Evolutionary conservation across 2,888 invertebrate genomes (phyloP).

Genomic region (Chirona hameri): DNA sequence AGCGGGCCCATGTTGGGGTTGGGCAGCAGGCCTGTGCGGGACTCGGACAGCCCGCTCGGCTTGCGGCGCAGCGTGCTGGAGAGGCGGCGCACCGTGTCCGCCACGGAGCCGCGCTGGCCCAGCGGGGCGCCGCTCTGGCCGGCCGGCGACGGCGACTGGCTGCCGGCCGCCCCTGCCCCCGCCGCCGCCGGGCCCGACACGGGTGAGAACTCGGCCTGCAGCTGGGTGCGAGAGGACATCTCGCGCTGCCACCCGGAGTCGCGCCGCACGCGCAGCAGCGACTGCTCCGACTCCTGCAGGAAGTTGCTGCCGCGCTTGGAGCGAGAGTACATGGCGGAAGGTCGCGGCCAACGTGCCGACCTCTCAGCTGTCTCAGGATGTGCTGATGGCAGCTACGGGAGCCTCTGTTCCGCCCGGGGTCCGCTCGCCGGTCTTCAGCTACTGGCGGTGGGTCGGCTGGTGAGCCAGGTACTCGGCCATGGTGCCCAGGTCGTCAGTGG

Average conservation of each 20-base stretch:
- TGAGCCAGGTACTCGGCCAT: too few relatives aligned
- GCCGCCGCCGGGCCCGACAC: neutral
- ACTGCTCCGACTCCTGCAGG: neutral
- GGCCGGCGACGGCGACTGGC: too few relatives aligned
- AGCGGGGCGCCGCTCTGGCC: neutral
- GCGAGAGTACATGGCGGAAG: neutral
- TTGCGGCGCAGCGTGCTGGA: neutral
- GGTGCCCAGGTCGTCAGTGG: too few relatives aligned
- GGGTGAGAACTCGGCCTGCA: neutral
- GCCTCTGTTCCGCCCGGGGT: too few relatives aligned
- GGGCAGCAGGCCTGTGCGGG: neutral
- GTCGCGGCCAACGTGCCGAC: too few relatives aligned
- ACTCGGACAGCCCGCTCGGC: neutral
- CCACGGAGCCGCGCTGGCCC: neutral
- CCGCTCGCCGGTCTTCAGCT: too few relatives aligned
- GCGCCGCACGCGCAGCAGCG: neutral
- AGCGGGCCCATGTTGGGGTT: neutral
- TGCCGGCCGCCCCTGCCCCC: neutral
- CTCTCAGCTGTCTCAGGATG: too few relatives aligned
- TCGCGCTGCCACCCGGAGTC: neutral
- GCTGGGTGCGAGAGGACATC: neutral
- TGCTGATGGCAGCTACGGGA: too few relatives aligned
- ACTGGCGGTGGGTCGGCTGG: too few relatives aligned
- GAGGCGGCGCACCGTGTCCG: conserved; percentile 1
- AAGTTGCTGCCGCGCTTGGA: neutral